Evolutionary conservation across 2,113 vertebrate species (phyloP), one percentile per base, ranked within the genome.

Genomic region (Caretta caretta): DNA sequence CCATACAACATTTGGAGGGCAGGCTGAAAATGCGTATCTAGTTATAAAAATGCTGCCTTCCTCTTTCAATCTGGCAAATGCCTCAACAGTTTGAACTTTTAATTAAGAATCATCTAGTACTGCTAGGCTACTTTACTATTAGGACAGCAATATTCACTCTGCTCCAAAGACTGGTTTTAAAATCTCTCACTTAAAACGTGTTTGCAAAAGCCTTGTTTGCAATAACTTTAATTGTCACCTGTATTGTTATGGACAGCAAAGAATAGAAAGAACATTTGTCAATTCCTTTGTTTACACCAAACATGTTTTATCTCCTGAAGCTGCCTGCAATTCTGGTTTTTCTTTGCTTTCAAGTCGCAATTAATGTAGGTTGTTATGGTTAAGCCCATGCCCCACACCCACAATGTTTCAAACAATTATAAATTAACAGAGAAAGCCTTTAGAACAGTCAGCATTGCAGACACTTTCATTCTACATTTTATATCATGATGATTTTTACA

Each of bases 331-430:
- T 2, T 86, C 51, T 22, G 22, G 10, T 4, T 38, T 8, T 27
- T 54, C 35, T 86, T 91, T 48, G 10, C 38, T 57, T 57, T 31
- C 53, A 5, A n/a, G 24, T 29, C 48, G 42, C 1, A 1, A 2
- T 1, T 78, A 12, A 8, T 5, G 69, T 31, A 1, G 6, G 0
- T 0, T 16, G 13, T 24, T 53, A 38, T 2, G 4, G 29, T 11
- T 5, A 8, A 20, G 51, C 46, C 4, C 27, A 3, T 0, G 24
- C 78, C 0, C 1, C 35, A 8, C 31, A 19, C 42, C 49, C 49
- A 29, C 10, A 57, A 17, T 0, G 1, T 11, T 12, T 8, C 8
- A 10, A 27, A 48, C 7, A 11, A 80, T 84, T 75, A 80, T 2
- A 35, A 48, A 78, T 27, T 78, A 20, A 72, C n/a, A 72, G 35